A percentile compares a stretch with the other conserved stretches of the same genome.
Conservation (phyloP, 2,113 vertebrate species). For the Natator depressus region DNA sequence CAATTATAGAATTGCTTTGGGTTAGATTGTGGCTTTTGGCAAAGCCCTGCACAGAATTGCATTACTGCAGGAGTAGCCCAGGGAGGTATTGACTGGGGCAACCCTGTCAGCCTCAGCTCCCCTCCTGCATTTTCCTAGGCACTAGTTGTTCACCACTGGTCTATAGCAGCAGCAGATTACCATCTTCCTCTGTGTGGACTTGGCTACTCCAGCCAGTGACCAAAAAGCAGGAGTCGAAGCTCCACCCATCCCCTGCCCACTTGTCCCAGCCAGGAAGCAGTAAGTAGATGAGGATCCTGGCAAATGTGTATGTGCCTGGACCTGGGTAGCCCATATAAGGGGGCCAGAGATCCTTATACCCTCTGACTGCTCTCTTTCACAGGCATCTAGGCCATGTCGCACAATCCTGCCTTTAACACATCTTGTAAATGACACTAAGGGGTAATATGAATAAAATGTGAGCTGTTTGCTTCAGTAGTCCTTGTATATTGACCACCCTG, state of each 20-base stretch:
- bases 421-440: not conserved
- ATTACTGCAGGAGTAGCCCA: not conserved
- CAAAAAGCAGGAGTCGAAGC: not conserved
- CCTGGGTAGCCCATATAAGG: not conserved
- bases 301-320: not conserved
- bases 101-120: not conserved
- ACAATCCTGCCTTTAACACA: not conserved
- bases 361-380: not conserved
- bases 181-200: not conserved
- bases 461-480: not conserved
- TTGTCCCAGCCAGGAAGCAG: not conserved
- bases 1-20: not conserved
- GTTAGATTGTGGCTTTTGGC: not conserved
- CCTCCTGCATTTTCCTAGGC: not conserved
- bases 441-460: accelerated
- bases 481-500: accelerated
- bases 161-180: not conserved
- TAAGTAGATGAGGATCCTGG: not conserved
- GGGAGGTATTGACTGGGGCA: not conserved
- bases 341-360: not conserved
- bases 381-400: accelerated
- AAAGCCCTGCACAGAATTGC: not conserved
- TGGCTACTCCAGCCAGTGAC: not conserved
- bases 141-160: not conserved
- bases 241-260: not conserved